These are phyloP conservation scores for Myiotriccus ornatus DNA, from an alignment of 2,797 vertebrate genomes.

Conservation along the genomic window DNA sequence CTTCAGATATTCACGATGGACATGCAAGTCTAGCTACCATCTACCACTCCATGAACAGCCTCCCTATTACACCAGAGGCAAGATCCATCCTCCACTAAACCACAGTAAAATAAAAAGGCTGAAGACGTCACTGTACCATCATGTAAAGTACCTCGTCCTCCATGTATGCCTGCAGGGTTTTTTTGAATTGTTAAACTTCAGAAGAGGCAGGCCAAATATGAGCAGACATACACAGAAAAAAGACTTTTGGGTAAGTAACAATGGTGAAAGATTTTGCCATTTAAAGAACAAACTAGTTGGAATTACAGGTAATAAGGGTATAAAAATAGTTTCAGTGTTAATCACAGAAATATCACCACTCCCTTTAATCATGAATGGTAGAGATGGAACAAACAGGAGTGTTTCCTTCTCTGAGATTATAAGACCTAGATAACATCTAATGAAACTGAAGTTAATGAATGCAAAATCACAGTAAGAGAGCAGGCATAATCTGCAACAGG, in stretches of 20 bases:
- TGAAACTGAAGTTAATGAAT: conserved; percentile 23
- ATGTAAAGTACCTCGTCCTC: background rate
- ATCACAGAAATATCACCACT: background rate
- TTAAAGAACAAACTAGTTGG: background rate
- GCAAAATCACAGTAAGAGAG: background rate
- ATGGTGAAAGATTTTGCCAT: background rate
- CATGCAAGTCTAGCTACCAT: background rate
- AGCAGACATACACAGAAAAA: background rate
- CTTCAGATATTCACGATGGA: background rate
- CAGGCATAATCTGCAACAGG: background rate
- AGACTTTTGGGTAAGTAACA: background rate
- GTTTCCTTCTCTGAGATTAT: background rate
- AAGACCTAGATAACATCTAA: background rate
- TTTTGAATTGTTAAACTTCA: background rate
- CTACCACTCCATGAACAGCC: background rate
- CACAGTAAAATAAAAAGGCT: background rate
- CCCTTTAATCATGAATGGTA: background rate
- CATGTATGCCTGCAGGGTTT: background rate
- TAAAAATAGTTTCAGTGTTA: background rate
- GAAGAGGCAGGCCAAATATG: background rate
- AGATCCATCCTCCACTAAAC: background rate
- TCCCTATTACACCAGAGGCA: background rate
- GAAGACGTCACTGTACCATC: background rate
- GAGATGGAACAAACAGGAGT: conserved; percentile 1
- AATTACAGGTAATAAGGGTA: conserved; percentile 2